Base-by-base conservation (phyloP, 2,113 vertebrate species). In the Rhadina sibilatrix region DNA sequence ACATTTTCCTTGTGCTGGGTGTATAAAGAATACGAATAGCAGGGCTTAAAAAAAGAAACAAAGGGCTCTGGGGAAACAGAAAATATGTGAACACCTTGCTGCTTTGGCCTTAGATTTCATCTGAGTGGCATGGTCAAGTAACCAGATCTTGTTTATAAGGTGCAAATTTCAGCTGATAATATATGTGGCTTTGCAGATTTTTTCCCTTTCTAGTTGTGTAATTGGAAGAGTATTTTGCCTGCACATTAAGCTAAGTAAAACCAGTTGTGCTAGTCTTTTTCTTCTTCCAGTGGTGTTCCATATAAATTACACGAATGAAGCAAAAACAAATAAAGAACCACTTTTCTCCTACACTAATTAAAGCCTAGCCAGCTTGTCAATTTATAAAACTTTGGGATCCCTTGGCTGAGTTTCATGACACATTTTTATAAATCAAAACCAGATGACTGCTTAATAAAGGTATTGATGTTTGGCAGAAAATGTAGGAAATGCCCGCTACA, bases 321-420 rank as follows among this genome's bases (percentile, higher is more conserved):
- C 66, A 94, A 96, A 97, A 95, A 69, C 92, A 97, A 97, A 97
- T 89, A 90, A 92, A 94, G 84, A 59, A 87, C 80, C 57, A 77
- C 89, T 96, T 94, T 94, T 95, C 95, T 95, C 69, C 94, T 92
- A 80, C 65, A 93, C 90, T 97, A 97, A 98, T 97, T 95, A 97
- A 96, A 92, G 91, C 79, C 71, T 68, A 95, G 94, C 92, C 88
- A 95, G 80, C 95, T 95, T 96, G 95, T 95, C 94, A 94, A 90
- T 96, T 96, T 96, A 96, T 71, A 83, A 90, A 97, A 95, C 66
- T 86, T 97, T 78, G 86, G 89, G 84, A 96, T 95, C 88, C 86
- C 74, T 90, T 93, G 82, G 85, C 90, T 94, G 82, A 91, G 77
- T 94, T 93, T 96, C 83, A 68, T 31, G 37, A 94, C 91, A 97